Evolutionary conservation across 2,113 vertebrate species (phyloP).

Genomic region (Hippoglossus stenolepis): DNA sequence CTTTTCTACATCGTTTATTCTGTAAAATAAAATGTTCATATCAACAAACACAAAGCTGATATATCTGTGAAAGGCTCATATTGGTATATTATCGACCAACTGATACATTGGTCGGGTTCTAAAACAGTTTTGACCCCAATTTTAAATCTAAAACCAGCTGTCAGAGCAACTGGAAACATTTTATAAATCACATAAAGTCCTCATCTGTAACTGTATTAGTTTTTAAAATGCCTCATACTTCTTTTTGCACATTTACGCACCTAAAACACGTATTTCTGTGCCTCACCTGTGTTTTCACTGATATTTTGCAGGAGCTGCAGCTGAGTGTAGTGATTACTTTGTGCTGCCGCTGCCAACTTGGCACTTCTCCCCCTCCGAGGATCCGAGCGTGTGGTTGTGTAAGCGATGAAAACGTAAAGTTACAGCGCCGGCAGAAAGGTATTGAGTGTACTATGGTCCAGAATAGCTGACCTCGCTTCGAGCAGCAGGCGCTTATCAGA

Average conservation of each 20-base stretch:
- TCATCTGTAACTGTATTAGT: background rate
- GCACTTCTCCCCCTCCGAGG: conserved; percentile 20
- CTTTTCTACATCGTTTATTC: too few relatives aligned
- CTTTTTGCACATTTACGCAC: too few relatives aligned
- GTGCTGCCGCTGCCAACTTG: conserved; percentile 51
- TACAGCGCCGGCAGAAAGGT: conserved; percentile 39
- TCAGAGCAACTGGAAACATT: too few relatives aligned
- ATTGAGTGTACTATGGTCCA: conserved; percentile 46
- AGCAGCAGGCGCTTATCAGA: conserved; percentile 45
- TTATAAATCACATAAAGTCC: too few relatives aligned
- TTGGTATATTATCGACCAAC: too few relatives aligned
- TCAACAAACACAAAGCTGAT: too few relatives aligned
- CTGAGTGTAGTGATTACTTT: conserved; percentile 43
- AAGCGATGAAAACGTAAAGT: conserved; percentile 38
- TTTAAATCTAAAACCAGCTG: too few relatives aligned
- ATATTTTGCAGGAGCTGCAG: background rate
- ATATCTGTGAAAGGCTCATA: too few relatives aligned
- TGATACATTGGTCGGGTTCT: too few relatives aligned
- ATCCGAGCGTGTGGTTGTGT: conserved; percentile 38
- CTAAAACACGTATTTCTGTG: background rate
- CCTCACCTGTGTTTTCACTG: background rate
- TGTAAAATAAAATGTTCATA: too few relatives aligned
- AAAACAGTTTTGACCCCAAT: too few relatives aligned
- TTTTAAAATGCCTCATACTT: background rate
- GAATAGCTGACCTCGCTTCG: conserved; percentile 58